Percentiles rank a stretch among this genome's conserved stretches.
These are phyloP conservation scores for Picathartes gymnocephalus DNA, from an alignment of 2,113 vertebrate genomes.

Conservation along the genomic window DNA sequence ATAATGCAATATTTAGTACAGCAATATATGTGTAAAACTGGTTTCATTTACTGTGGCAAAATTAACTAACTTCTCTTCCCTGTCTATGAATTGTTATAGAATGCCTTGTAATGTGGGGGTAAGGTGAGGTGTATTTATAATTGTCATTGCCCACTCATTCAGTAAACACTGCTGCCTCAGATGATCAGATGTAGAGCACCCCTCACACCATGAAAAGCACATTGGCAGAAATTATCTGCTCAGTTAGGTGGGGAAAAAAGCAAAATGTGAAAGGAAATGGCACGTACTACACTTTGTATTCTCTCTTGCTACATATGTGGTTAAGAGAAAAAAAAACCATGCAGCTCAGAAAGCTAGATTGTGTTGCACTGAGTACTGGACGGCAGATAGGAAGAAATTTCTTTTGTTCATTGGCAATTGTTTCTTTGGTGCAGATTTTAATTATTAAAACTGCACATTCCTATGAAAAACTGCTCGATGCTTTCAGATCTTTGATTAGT, in stretches of 20 bases:
- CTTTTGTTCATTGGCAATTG: neutral
- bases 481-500: neutral
- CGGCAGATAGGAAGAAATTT: neutral
- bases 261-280: neutral
- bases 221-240: neutral
- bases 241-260: too few species aligned
- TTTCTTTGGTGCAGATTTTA: neutral
- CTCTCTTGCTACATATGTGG: neutral
- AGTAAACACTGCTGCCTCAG: neutral
- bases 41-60: neutral
- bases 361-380: neutral
- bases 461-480: neutral
- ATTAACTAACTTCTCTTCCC: neutral
- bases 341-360: neutral
- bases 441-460: neutral
- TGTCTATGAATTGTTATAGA: neutral
- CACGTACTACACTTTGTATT: neutral
- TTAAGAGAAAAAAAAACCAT: neutral
- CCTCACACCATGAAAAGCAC: neutral
- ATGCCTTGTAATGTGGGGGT: neutral
- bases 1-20: neutral
- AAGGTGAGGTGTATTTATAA: neutral
- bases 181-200: neutral
- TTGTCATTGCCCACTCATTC: neutral
- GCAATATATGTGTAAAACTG: neutral